phyloP scores from a whole-genome alignment of 2,113 vertebrate species.

The Pollimyrus isidori region DNA sequence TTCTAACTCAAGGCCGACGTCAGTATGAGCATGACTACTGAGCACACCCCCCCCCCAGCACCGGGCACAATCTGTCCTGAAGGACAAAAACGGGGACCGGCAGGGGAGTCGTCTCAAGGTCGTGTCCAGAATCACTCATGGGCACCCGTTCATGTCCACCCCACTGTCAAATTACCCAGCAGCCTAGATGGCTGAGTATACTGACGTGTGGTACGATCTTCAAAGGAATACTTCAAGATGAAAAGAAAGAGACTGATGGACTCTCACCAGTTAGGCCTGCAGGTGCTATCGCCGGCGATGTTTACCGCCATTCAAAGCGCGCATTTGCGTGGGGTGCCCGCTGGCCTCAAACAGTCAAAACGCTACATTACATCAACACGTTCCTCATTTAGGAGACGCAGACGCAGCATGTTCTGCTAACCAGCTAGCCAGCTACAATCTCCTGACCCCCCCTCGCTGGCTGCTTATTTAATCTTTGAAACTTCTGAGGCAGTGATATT shows the following conservation, averaged over 20 bases:
- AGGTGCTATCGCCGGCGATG: background rate
- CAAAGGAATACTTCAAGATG: background rate
- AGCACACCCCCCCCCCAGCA: background rate
- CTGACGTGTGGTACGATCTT: background rate
- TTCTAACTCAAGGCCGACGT: constrained; percentile 17
- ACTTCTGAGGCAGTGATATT: background rate
- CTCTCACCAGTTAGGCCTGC: background rate
- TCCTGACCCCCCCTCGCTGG: background rate
- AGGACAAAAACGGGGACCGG: background rate
- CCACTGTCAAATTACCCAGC: background rate
- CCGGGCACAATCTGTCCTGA: background rate
- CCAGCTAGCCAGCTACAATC: background rate
- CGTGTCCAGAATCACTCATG: background rate
- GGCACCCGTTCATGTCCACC: background rate
- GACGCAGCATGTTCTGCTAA: background rate
- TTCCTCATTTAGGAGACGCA: background rate
- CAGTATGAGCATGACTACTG: constrained; percentile 17
- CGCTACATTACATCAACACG: background rate
- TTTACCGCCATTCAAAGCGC: background rate
- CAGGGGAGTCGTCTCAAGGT: background rate
- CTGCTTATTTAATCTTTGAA: background rate
- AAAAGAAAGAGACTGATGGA: background rate
- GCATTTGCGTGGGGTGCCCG: background rate
- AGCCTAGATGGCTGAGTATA: background rate
- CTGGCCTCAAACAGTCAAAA: background rate